phyloP scores from a whole-genome alignment of 2,113 vertebrate species.

The Cyanoderma ruficeps region DNA sequence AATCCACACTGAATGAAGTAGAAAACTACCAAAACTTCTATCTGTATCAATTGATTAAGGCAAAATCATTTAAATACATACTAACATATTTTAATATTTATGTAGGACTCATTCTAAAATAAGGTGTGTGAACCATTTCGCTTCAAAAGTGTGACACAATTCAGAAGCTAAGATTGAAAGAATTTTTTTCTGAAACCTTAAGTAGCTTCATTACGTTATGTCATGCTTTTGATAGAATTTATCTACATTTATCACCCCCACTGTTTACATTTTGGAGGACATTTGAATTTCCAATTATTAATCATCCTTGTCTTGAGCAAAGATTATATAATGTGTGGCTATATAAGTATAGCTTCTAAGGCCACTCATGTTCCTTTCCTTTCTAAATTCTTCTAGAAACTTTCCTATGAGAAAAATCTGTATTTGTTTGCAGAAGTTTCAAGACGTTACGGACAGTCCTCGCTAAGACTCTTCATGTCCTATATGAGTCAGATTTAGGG shows the following conservation, averaged over 20 bases:
- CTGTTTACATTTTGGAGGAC: background rate
- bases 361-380: background rate
- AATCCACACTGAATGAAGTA: background rate
- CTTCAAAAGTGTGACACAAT: background rate
- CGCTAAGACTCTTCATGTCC: background rate
- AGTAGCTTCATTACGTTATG: background rate
- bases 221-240: background rate
- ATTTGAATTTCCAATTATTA: background rate
- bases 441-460: background rate
- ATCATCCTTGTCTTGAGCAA: background rate
- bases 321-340: background rate
- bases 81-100: conserved; percentile 13
- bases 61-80: background rate
- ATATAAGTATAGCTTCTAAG: background rate
- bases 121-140: background rate
- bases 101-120: background rate
- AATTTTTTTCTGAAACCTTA: background rate
- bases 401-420: background rate
- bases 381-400: background rate
- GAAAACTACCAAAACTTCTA: background rate
- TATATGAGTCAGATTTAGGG: background rate
- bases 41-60: background rate
- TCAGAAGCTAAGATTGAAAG: background rate
- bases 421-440: background rate
- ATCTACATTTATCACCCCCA: background rate